Evolutionary conservation across 2,888 invertebrate genomes (phyloP).

Genomic region (Tipula helvola): DNA sequence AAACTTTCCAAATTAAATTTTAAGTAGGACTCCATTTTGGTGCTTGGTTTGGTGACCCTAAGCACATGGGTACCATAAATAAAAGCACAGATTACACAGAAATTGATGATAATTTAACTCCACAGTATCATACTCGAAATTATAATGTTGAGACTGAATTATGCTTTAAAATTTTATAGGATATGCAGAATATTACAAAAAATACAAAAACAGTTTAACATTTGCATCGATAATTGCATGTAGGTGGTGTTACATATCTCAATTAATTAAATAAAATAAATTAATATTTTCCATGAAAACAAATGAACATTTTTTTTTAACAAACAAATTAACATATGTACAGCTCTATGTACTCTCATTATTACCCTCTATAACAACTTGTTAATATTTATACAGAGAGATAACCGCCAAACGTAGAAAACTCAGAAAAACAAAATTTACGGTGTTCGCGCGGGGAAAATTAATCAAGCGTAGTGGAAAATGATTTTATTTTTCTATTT

Average conservation of each 20-base stretch:
- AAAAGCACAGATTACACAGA: too few species aligned
- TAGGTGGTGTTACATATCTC: not conserved
- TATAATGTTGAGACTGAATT: too few species aligned
- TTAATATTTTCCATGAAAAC: not conserved
- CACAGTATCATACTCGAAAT: too few species aligned
- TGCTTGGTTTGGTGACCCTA: too few species aligned
- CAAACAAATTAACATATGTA: not conserved
- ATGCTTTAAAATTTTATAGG: too few species aligned
- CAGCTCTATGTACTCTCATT: not conserved
- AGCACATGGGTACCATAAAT: too few species aligned
- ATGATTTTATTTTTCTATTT: not conserved
- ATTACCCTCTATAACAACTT: not conserved
- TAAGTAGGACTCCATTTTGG: too few species aligned
- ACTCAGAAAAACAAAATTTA: not conserved
- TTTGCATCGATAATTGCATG: not conserved
- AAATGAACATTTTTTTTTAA: not conserved
- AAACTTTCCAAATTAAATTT: too few species aligned
- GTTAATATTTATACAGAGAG: not conserved
- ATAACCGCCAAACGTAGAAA: not conserved
- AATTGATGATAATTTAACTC: too few species aligned
- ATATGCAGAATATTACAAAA: too few species aligned
- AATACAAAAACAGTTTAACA: not conserved
- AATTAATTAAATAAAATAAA: not conserved
- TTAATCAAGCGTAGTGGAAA: not conserved
- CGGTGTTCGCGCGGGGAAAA: not conserved